These are phyloP conservation scores for Cheilosia pagana DNA, from an alignment of 2,888 invertebrate genomes.

Conservation along the genomic window DNA sequence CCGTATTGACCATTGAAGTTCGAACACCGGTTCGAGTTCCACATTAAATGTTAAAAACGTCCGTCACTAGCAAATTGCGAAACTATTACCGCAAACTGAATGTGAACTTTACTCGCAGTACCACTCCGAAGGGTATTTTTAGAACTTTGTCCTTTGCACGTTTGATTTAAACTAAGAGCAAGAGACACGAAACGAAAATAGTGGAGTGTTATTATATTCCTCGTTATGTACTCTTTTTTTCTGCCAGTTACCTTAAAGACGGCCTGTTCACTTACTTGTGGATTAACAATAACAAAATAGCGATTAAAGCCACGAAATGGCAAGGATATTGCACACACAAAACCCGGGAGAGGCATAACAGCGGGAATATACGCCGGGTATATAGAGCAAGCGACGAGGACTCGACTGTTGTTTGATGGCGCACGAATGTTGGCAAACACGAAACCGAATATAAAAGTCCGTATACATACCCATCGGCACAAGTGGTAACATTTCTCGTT, in stretches of 20 bases:
- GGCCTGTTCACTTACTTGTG: conserved; percentile 32
- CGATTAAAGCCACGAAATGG: conserved; percentile 73
- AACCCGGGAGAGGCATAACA: conserved; percentile 6
- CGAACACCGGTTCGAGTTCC: conserved; percentile 17
- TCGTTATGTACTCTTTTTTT: conserved; percentile 33
- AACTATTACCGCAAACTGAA: conserved; percentile 6
- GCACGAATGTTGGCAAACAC: conserved; percentile 70
- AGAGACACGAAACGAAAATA: conserved; percentile 75
- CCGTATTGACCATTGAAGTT: conserved; percentile 55
- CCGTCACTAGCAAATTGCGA: conserved; percentile 25
- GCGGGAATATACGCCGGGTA: conserved; percentile 2
- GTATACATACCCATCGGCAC: conserved; percentile 47
- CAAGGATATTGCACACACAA: conserved; percentile 62
- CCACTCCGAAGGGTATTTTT: conserved; percentile 50
- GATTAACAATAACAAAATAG: conserved; percentile 62
- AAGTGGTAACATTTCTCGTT: conserved; percentile 51
- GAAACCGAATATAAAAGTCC: conserved; percentile 58
- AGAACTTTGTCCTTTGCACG: conserved; percentile 78
- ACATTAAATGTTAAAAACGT: conserved; percentile 29
- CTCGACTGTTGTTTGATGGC: conserved; percentile 49
- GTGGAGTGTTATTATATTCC: conserved; percentile 55
- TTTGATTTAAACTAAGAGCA: conserved; percentile 80
- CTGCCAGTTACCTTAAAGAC: conserved; percentile 25
- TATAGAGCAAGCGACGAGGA: conserved; percentile 8
- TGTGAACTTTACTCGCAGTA: not conserved